These are phyloP conservation scores for Pristis pectinata DNA, from an alignment of 2,797 vertebrate genomes.

Conservation along the genomic window DNA sequence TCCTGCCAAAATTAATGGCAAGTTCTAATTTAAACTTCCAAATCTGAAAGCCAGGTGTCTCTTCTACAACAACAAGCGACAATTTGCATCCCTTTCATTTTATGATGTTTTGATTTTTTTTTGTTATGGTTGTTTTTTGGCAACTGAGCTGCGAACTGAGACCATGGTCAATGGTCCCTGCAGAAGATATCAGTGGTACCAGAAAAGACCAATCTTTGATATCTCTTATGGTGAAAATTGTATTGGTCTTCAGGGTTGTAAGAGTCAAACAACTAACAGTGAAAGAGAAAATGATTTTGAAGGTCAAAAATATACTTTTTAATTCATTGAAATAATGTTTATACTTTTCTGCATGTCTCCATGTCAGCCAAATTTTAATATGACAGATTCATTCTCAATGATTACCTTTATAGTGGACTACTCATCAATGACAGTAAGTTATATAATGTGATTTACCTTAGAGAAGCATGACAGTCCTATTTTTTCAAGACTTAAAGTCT, in stretches of 20 bases:
- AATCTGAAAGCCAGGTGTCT: neutral
- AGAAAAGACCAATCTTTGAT: neutral
- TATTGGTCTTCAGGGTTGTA: too few species aligned
- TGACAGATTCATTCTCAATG: neutral
- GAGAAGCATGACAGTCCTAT: neutral
- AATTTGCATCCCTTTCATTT: neutral
- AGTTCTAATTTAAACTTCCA: neutral
- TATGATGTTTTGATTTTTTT: neutral
- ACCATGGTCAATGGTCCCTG: neutral
- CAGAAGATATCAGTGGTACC: neutral
- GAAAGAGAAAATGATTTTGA: too few species aligned
- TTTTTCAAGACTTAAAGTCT: neutral
- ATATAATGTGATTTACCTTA: neutral
- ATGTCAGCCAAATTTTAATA: neutral
- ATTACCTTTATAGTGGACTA: neutral
- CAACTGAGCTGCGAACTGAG: neutral
- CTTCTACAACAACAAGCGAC: neutral
- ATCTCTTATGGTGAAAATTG: too few species aligned
- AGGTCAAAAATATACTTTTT: too few species aligned
- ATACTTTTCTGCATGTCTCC: too few species aligned
- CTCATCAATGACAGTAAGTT: neutral
- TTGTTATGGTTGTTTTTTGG: neutral
- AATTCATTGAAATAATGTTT: too few species aligned
- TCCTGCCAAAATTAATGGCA: neutral
- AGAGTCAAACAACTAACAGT: too few species aligned